Evolutionary conservation across 2,888 invertebrate species (phyloP).

Genomic region (Subacronicta megacephala): DNA sequence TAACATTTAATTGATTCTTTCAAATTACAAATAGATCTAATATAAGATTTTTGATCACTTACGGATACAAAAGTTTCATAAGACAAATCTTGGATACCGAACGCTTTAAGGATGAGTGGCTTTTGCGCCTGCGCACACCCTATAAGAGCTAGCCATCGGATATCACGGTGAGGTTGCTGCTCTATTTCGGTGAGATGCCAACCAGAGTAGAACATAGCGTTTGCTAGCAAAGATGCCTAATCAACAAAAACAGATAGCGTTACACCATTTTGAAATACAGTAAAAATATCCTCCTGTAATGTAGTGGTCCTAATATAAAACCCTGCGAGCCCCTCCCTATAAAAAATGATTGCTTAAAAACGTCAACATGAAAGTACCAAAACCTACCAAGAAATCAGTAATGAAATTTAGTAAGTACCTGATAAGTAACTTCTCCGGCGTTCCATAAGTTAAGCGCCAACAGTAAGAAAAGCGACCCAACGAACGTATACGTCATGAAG

Average conservation of each 20-base stretch:
- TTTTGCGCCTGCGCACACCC: constrained; percentile 83
- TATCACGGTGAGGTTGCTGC: constrained; percentile 64
- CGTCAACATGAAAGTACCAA: no score
- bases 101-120: constrained; percentile 83
- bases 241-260: neutral
- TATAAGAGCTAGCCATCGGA: constrained; percentile 75
- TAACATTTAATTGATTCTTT: constrained; percentile 3
- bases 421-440: constrained; percentile 82
- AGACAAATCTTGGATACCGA: constrained; percentile 82
- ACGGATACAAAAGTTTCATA: constrained; percentile 84
- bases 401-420: constrained; percentile 61
- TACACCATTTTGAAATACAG: no score
- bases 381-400: constrained; percentile 1
- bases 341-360: no score
- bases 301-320: no score
- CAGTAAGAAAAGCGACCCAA: constrained; percentile 77
- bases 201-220: constrained; percentile 79
- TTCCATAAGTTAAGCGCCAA: constrained; percentile 83
- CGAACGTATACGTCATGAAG: constrained; percentile 83
- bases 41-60: constrained; percentile 49
- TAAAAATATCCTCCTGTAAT: no score
- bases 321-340: no score
- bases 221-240: constrained; percentile 80
- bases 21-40: neutral
- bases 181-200: constrained; percentile 75